A percentile compares a stretch with the other conserved stretches of the same genome.
Conservation (phyloP, 2,113 vertebrate species). For the Aspiorhynchus laticeps region DNA sequence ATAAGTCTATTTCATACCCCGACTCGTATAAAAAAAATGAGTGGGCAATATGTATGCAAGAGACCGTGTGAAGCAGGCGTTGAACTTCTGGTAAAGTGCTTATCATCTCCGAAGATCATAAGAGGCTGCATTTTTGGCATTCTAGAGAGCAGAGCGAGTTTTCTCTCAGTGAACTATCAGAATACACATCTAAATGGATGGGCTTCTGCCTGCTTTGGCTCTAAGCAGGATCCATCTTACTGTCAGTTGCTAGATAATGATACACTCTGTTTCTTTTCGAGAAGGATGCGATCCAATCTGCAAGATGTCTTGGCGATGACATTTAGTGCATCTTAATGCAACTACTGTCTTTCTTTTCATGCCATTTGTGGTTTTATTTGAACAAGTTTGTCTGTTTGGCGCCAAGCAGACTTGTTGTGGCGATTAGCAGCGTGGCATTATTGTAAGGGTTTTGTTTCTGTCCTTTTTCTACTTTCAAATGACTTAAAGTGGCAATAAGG, state of each 20-base stretch:
- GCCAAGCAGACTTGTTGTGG: neutral
- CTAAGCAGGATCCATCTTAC: conserved; percentile 44
- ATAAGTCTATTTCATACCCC: conserved; percentile 22
- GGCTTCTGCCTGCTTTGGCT: conserved; percentile 16
- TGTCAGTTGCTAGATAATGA: conserved; percentile 40
- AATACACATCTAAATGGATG: conserved; percentile 16
- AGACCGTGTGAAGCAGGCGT: neutral
- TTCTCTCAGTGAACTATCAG: conserved; percentile 27
- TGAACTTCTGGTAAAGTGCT: neutral
- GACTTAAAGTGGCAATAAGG: neutral
- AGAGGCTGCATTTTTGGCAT: conserved; percentile 10
- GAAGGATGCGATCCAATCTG: conserved; percentile 7
- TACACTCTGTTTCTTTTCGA: neutral
- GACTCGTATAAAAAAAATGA: neutral
- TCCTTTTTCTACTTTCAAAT: neutral
- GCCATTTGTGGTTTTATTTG: neutral
- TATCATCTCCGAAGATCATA: conserved; percentile 16
- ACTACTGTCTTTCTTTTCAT: neutral
- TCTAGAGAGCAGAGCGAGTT: conserved; percentile 27
- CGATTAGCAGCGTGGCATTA: neutral
- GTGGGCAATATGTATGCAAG: neutral
- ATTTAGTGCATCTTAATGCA: conserved; percentile 26
- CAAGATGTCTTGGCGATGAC: neutral
- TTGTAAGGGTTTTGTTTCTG: neutral
- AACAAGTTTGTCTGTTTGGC: neutral